A percentile compares a stretch with the other conserved stretches of the same genome.
Evolutionary conservation across 2,797 vertebrate species (phyloP).

Genomic region (Champsocephalus gunnari): DNA sequence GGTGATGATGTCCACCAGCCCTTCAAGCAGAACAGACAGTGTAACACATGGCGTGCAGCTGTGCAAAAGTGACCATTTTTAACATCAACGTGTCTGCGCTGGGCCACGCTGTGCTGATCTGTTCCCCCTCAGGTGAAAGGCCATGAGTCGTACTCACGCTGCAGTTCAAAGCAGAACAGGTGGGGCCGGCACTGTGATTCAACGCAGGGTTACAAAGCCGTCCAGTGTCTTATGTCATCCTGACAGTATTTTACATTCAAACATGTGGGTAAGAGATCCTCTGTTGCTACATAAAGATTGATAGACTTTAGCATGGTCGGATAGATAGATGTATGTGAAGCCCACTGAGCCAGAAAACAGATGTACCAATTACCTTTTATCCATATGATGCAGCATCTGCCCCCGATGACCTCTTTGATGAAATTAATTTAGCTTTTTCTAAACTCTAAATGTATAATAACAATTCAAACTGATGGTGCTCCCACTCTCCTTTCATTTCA

Average conservation of each 20-base stretch:
- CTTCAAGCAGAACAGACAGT: conserved; percentile 55
- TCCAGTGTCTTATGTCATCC: conserved; percentile 43
- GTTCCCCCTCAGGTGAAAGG: conserved; percentile 57
- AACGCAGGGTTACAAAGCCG: conserved; percentile 48
- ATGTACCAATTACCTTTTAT: conserved; percentile 11
- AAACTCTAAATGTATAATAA: not conserved
- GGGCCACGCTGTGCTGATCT: conserved; percentile 27
- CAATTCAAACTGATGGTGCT: not conserved
- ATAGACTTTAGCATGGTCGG: conserved; percentile 33
- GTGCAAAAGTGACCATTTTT: conserved; percentile 59
- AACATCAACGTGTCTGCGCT: conserved; percentile 39
- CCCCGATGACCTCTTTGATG: conserved; percentile 8
- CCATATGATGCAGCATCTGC: conserved; percentile 15
- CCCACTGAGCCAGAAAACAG: conserved; percentile 39
- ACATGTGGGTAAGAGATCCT: conserved; percentile 55
- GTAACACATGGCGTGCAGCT: conserved; percentile 80
- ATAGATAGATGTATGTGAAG: conserved; percentile 36
- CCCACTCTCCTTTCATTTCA: not conserved
- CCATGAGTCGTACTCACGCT: conserved; percentile 41
- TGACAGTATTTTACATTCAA: conserved; percentile 37
- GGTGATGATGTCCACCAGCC: conserved; percentile 33
- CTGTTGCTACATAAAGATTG: conserved; percentile 47
- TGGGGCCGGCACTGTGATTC: conserved; percentile 56
- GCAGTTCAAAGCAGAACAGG: conserved; percentile 71
- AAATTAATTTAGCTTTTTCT: not conserved